A percentile compares a stretch with the other conserved stretches of the same genome.
Evolutionary conservation across 2,113 vertebrate genomes (phyloP).

Genomic region (Harpagus bidentatus): DNA sequence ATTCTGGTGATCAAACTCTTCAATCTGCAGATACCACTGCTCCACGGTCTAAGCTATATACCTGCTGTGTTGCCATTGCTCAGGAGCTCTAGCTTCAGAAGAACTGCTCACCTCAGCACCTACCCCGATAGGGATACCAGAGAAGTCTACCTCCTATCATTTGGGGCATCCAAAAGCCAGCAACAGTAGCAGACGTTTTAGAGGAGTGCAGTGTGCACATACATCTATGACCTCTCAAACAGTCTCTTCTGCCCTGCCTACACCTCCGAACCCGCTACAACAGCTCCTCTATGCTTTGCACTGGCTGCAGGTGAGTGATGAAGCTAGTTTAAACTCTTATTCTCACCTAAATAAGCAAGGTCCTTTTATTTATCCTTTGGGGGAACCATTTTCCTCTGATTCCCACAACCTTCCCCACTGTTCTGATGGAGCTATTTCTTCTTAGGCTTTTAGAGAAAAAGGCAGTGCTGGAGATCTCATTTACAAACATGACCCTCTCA

Average conservation of each 20-base stretch:
- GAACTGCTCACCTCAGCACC: not conserved
- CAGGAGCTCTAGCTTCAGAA: not conserved
- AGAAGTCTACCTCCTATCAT: not conserved
- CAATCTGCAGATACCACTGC: not conserved
- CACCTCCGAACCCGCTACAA: not conserved
- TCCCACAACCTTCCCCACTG: not conserved
- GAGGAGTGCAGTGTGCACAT: not conserved
- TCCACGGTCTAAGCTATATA: not conserved
- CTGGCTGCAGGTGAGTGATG: not conserved
- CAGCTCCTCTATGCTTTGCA: not conserved
- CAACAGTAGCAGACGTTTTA: not conserved
- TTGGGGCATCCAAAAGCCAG: not conserved
- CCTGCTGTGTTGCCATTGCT: not conserved
- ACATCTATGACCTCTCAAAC: not conserved
- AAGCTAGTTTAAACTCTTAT: not conserved
- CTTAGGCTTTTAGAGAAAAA: not conserved
- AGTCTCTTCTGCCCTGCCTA: not conserved
- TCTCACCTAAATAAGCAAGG: not conserved
- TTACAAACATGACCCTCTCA: not conserved
- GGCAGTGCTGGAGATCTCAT: not conserved
- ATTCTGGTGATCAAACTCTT: not conserved
- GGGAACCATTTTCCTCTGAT: not conserved
- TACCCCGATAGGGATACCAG: rapidly evolving
- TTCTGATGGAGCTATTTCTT: not conserved
- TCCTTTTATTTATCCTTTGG: not conserved